phyloP scores from a whole-genome alignment of 2,113 vertebrate genomes.

The Eublepharis macularius region DNA sequence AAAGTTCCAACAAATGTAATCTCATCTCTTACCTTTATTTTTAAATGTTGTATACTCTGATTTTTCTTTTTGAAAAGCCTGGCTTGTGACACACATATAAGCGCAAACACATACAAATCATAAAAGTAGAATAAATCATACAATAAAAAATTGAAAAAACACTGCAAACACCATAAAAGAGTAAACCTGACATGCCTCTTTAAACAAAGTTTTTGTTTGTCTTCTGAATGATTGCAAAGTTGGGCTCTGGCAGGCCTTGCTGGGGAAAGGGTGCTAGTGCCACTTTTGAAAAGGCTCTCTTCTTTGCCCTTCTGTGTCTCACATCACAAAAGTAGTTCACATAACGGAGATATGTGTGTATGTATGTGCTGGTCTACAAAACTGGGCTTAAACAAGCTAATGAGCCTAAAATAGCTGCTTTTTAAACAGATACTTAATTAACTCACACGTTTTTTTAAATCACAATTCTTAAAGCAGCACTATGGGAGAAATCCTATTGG shows the following conservation, averaged over 20 bases:
- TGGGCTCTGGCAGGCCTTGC: neutral
- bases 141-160: neutral
- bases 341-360: neutral
- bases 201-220: neutral
- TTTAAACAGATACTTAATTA: neutral
- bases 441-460: neutral
- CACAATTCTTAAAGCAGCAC: neutral
- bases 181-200: neutral
- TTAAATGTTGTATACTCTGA: neutral
- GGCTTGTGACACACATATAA: neutral
- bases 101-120: too few species aligned
- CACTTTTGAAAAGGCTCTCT: neutral
- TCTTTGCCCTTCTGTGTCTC: neutral
- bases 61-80: neutral
- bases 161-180: neutral
- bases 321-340: too few species aligned
- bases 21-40: neutral
- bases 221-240: neutral
- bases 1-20: neutral
- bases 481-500: neutral
- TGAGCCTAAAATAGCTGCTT: neutral
- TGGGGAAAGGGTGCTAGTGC: neutral
- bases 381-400: neutral
- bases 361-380: neutral
- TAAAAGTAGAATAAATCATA: neutral